Conservation (phyloP, 2,888 invertebrate species). For the Harpalus rufipes region DNA sequence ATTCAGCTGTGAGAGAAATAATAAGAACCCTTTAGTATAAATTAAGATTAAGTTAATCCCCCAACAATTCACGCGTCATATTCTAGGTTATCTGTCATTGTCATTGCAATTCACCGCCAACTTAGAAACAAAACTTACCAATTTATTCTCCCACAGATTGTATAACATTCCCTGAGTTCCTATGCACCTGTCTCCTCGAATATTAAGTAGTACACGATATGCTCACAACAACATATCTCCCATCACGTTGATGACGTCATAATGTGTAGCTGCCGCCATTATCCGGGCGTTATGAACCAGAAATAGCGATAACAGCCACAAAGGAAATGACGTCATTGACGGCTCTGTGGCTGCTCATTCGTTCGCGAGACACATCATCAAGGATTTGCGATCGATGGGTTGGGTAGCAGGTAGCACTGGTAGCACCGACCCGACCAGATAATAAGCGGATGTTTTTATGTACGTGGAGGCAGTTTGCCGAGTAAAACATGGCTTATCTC, state of each 20-base stretch:
- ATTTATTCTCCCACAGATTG: neutral
- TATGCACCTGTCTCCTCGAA: slow-evolving; percentile 36
- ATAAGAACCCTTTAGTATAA: neutral
- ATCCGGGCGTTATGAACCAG: slow-evolving; percentile 78
- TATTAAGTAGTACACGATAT: slow-evolving; percentile 53
- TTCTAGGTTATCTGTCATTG: slow-evolving; percentile 1
- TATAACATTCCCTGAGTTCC: neutral
- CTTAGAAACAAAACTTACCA: slow-evolving; percentile 5
- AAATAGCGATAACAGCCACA: slow-evolving; percentile 77
- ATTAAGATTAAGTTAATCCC: neutral
- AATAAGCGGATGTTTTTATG: slow-evolving; percentile 68
- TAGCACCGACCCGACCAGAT: slow-evolving; percentile 37
- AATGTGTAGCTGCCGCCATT: slow-evolving; percentile 72
- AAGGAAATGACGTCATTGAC: slow-evolving; percentile 78
- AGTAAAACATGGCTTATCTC: slow-evolving; percentile 54
- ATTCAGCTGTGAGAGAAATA: neutral
- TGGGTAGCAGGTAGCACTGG: slow-evolving; percentile 1
- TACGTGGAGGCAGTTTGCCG: slow-evolving; percentile 59
- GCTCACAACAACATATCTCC: slow-evolving; percentile 8
- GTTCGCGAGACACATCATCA: slow-evolving; percentile 54
- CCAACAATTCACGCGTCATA: neutral
- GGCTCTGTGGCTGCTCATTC: slow-evolving; percentile 73
- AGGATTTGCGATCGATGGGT: slow-evolving; percentile 35
- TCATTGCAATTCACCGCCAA: neutral
- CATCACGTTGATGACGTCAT: slow-evolving; percentile 29